phyloP scores from a whole-genome alignment of 2,888 invertebrate genomes.

The Hetaerina titia region DNA sequence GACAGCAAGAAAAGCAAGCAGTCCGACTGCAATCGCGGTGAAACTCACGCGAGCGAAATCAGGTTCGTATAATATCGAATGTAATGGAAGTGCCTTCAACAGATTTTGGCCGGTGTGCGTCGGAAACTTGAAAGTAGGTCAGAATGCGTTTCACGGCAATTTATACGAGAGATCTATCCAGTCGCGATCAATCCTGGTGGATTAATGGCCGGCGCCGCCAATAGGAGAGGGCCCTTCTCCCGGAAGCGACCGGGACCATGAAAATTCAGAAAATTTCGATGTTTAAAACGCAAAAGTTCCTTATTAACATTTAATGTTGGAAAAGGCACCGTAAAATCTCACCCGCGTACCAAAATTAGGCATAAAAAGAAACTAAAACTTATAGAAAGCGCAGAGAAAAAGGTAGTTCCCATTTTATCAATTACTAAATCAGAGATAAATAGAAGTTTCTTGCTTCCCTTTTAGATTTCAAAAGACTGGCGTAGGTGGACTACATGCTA shows the following conservation, averaged over 20 bases:
- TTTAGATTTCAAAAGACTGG: no score
- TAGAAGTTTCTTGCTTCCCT: no score
- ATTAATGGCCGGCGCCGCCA: slow-evolving; percentile 9
- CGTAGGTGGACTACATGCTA: no score
- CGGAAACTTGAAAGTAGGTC: slow-evolving; percentile 53
- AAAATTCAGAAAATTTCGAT: not conserved
- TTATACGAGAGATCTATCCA: slow-evolving; percentile 34
- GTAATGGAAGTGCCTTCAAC: slow-evolving; percentile 46
- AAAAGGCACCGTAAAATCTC: not conserved
- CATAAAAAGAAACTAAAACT: no score
- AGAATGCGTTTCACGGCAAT: slow-evolving; percentile 35
- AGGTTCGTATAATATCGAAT: not conserved
- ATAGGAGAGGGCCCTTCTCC: not conserved
- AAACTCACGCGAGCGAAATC: not conserved
- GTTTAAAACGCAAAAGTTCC: not conserved
- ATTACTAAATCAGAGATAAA: no score
- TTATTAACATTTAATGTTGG: not conserved
- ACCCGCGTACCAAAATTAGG: no score
- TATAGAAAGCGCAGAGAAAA: no score
- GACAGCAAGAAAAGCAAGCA: not conserved
- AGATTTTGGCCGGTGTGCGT: slow-evolving; percentile 34
- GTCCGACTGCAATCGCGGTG: not conserved
- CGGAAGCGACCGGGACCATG: not conserved
- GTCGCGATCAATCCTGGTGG: slow-evolving; percentile 32
- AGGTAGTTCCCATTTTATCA: no score